Evolutionary conservation across 2,113 vertebrate species (phyloP), one percentile per base, ranked within the genome.

Genomic region (Microcebus griseorufus): DNA sequence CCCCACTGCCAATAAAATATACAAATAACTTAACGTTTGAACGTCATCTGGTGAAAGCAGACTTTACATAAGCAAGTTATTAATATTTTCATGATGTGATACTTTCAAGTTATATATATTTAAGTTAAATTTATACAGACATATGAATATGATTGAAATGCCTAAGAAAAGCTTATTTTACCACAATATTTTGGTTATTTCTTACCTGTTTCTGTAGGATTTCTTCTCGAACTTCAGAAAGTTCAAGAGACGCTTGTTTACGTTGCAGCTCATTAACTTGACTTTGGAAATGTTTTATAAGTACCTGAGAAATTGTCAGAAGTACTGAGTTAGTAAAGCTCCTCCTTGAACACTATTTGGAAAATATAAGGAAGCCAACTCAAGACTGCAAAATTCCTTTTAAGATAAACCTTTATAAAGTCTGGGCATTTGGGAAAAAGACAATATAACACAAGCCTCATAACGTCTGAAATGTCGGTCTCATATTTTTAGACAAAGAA

Each of bases 191-290:
- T 93, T 82, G 4, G 1, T 65, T 70, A 96, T 53, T 83, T 95
- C 92, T 83, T 98, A 99, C 99, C 99, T 99, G 99, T 72, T 98
- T 99, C 93, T 99, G 99, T 73, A 99, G 98, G 23, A 99, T 98
- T 78, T 99, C 99, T 95, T 99, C 99, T 96, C 99, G 93, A 93
- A 98, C 98, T 95, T 98, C 99, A 96, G 99, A 99, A 96, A 99
- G 55, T 13, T 91, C 62, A 88, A 99, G 98, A 3, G 99, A 99
- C 23, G 99, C 99, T 94, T 99, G 99, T 92, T 94, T 98, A 88
- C 84, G 97, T 93, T 99, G 99, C 5, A 99, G 98, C 37, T 99
- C 99, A 37, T 92, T 96, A 72, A 99, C 97, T 97, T 99, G 99
- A n/a, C 99, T 99, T 93, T 99, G 99, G 81, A 99, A 98, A 97